Conservation (phyloP, 2,113 vertebrate species). For the Chiloscyllium plagiosum region DNA sequence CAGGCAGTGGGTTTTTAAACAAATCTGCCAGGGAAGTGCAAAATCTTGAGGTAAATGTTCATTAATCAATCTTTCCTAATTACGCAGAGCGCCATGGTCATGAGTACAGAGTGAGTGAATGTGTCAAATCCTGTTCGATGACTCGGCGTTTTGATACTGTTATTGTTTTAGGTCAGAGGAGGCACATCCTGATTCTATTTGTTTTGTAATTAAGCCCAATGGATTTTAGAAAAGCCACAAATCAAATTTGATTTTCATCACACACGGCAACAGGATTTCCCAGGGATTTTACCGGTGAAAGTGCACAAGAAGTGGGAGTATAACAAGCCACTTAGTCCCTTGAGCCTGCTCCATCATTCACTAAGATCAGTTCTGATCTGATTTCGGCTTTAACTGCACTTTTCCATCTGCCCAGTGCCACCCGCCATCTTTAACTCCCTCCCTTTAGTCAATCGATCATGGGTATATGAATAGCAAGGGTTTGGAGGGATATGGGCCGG, state of each 20-base stretch:
- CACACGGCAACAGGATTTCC: not conserved
- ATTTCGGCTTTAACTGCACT: no score
- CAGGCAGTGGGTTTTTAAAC: constrained; percentile 12
- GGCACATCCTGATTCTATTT: no score
- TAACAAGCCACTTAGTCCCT: no score
- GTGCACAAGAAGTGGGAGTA: no score
- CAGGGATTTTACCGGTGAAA: not conserved
- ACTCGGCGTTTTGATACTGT: not conserved
- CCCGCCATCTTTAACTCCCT: no score
- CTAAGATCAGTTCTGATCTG: no score
- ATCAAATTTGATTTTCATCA: not conserved
- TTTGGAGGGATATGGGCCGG: no score
- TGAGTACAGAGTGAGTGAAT: not conserved
- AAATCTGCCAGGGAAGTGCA: not conserved
- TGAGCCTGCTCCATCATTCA: no score
- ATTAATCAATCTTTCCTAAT: not conserved
- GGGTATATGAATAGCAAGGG: no score
- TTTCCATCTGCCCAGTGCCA: no score
- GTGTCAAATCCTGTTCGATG: not conserved
- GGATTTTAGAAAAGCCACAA: not conserved
- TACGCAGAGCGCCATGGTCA: not conserved
- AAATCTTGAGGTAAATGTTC: not conserved
- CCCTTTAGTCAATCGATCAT: no score
- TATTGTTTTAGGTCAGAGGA: no score
- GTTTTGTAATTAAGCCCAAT: not conserved